Conservation (phyloP, 1,140 invertebrate genomes). For the Cylas formicarius region DNA sequence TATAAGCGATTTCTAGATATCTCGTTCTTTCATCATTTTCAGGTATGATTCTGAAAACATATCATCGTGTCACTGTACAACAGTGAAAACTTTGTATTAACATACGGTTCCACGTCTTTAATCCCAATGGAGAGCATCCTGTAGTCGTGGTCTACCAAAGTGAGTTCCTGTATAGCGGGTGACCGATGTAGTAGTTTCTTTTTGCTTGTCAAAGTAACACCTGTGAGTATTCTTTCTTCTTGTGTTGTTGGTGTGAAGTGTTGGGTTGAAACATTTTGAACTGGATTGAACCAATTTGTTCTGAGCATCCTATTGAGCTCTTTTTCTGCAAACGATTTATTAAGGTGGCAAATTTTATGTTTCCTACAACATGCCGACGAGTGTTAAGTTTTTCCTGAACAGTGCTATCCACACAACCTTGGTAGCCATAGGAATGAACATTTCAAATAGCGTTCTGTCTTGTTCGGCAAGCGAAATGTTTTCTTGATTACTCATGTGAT, state of each 20-base stretch:
- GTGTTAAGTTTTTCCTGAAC: conserved; percentile 47
- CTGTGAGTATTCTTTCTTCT: conserved; percentile 33
- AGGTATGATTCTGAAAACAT: too few species aligned
- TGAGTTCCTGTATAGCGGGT: conserved; percentile 34
- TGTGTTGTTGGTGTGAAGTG: conserved; percentile 29
- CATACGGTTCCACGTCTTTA: conserved; percentile 31
- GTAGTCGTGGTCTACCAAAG: conserved; percentile 36
- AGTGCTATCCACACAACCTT: conserved; percentile 58
- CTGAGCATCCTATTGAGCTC: conserved; percentile 55
- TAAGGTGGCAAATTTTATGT: background rate
- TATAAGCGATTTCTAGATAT: conserved; percentile 34
- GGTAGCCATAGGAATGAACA: conserved; percentile 48
- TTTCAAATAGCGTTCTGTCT: conserved; percentile 53
- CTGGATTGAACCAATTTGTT: conserved; percentile 50
- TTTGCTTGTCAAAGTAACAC: conserved; percentile 29
- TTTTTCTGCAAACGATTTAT: conserved; percentile 42
- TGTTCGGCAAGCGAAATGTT: conserved; percentile 50
- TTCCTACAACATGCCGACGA: conserved; percentile 51
- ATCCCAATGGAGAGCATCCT: conserved; percentile 35
- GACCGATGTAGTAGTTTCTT: conserved; percentile 35
- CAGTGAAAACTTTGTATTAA: background rate
- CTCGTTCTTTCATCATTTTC: conserved; percentile 27
- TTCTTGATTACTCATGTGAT: conserved; percentile 51
- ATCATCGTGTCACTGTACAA: conserved; percentile 5
- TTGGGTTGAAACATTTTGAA: conserved; percentile 36